Percentiles rank a stretch among this genome's conserved stretches.
Evolutionary conservation across 2,888 invertebrate species (phyloP).

Genomic region (Tetranychus piercei): DNA sequence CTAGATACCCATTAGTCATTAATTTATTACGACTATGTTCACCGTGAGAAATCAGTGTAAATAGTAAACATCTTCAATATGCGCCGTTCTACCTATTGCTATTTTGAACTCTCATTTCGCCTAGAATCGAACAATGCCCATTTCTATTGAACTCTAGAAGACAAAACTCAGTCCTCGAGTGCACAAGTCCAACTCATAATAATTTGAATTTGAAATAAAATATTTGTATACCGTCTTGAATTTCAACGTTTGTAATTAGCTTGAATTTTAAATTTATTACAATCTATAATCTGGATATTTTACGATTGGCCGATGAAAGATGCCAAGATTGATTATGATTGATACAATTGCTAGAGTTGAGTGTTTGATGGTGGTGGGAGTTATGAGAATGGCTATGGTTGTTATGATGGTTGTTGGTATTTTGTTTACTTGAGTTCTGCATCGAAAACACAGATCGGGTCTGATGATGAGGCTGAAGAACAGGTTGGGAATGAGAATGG

Average conservation of each 20-base stretch:
- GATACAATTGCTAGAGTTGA: neutral
- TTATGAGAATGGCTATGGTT: neutral
- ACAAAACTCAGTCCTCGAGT: too few relatives aligned
- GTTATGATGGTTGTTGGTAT: conserved; percentile 6
- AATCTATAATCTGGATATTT: conserved; percentile 2
- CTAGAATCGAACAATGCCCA: too few relatives aligned
- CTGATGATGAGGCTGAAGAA: neutral
- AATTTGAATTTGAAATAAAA: neutral
- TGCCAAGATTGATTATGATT: conserved; percentile 3
- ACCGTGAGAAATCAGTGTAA: too few relatives aligned
- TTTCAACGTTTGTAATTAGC: neutral
- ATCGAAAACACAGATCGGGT: neutral
- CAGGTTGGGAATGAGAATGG: conserved; percentile 1
- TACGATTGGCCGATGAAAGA: neutral
- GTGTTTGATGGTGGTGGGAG: neutral
- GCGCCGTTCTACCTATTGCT: too few relatives aligned
- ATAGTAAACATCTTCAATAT: too few relatives aligned
- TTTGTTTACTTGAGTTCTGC: conserved; percentile 1
- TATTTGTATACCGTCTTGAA: neutral
- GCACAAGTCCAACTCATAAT: too few relatives aligned
- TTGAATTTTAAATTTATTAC: neutral
- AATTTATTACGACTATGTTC: too few relatives aligned
- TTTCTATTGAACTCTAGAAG: too few relatives aligned
- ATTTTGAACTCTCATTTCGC: too few relatives aligned
- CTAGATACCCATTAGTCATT: too few relatives aligned